Conservation (phyloP, 2,888 invertebrate species). For the Sialis lutaria region DNA sequence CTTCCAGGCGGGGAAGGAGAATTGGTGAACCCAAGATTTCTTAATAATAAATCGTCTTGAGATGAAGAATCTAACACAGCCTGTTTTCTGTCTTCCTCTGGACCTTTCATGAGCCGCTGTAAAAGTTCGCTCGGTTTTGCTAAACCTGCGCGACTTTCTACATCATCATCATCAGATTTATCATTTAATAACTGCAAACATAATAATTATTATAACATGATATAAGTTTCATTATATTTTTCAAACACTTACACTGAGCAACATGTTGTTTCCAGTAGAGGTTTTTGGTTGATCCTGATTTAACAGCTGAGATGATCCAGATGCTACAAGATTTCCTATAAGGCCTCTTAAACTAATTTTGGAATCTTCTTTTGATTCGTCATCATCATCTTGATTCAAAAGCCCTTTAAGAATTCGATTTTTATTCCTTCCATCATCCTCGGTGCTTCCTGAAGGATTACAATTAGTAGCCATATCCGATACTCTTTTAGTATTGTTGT, state of each 20-base stretch:
- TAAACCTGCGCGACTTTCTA: conserved; percentile 37
- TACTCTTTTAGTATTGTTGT: conserved; percentile 11
- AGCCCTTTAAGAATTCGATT: conserved; percentile 38
- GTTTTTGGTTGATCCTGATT: conserved; percentile 13
- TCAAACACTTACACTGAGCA: conserved; percentile 36
- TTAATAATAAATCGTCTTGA: conserved; percentile 34
- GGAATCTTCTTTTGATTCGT: conserved; percentile 29
- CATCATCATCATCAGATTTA: conserved; percentile 62
- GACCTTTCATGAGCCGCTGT: conserved; percentile 39
- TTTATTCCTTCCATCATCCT: conserved; percentile 26
- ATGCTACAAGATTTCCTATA: conserved; percentile 15
- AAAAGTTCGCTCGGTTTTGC: conserved; percentile 42
- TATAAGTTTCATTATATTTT: not conserved
- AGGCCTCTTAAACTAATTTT: conserved; percentile 26
- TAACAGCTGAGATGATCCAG: conserved; percentile 27
- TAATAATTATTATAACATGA: not conserved
- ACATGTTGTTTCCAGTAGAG: conserved; percentile 34
- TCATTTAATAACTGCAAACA: conserved; percentile 56
- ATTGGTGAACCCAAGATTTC: conserved; percentile 36
- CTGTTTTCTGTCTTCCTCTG: conserved; percentile 27
- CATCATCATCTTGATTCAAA: conserved; percentile 47
- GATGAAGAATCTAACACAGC: conserved; percentile 10
- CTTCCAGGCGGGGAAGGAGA: conserved; percentile 37
- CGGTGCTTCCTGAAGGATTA: conserved; percentile 12
- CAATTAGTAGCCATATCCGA: conserved; percentile 17